Conservation (phyloP, 1,140 invertebrate species). For the Sycophaga agraensis region DNA sequence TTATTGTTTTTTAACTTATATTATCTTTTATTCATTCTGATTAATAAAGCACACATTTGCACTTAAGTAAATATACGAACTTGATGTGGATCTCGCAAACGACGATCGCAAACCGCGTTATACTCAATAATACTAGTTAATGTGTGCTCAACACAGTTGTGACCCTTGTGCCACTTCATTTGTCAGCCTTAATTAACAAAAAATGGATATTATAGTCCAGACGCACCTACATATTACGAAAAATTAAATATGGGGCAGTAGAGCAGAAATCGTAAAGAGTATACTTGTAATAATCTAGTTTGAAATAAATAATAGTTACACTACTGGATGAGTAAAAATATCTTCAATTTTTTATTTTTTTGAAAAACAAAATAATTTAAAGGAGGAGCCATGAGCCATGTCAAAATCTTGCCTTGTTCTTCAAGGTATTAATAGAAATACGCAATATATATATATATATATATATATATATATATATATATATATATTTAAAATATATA, state of each 20-base stretch:
- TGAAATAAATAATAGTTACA: constrained; percentile 10
- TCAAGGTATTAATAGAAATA: constrained; percentile 39
- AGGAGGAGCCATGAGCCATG: too few relatives aligned
- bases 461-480: too few relatives aligned
- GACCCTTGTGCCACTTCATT: not conserved
- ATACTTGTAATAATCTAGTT: constrained; percentile 17
- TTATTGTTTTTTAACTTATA: constrained; percentile 17
- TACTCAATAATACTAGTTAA: constrained; percentile 32
- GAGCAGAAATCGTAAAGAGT: constrained; percentile 4
- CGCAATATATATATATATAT: constrained; percentile 29
- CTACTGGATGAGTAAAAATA: constrained; percentile 32
- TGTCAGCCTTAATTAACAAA: constrained; percentile 14
- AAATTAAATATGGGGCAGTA: too few relatives aligned
- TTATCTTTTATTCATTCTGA: constrained; percentile 13
- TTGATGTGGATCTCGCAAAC: constrained; percentile 1
- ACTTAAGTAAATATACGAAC: not conserved
- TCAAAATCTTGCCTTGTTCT: constrained; percentile 26
- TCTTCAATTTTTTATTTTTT: too few relatives aligned
- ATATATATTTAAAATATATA: too few relatives aligned
- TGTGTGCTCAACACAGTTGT: not conserved
- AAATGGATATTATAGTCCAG: not conserved
- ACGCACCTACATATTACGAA: not conserved
- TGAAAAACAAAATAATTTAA: too few relatives aligned
- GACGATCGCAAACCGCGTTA: constrained; percentile 16
- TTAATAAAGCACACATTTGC: not conserved